A percentile compares a stretch with the other conserved stretches of the same genome.
These are phyloP conservation scores for Reticulitermes lucifugus DNA, from an alignment of 2,888 invertebrate genomes.

Conservation along the genomic window DNA sequence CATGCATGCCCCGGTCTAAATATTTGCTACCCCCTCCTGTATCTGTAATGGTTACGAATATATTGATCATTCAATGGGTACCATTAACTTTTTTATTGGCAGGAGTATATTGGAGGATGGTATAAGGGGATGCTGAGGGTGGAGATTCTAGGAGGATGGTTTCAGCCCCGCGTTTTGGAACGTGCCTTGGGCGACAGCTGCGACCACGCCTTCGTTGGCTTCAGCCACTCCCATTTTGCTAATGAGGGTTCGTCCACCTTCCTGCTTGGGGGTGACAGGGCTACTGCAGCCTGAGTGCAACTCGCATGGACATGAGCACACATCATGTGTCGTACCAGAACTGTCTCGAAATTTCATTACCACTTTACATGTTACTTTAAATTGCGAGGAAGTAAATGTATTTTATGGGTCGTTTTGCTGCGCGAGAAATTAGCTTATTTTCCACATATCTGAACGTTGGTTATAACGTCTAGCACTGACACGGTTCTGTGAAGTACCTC, in stretches of 20 bases:
- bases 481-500: not conserved
- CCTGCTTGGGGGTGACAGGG: not conserved
- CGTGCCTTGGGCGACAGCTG: slow-evolving; percentile 38
- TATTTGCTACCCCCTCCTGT: not conserved
- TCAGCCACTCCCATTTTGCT: slow-evolving; percentile 33
- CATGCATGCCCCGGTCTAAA: not conserved
- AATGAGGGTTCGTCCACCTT: slow-evolving; percentile 30
- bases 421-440: not conserved
- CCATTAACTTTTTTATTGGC: slow-evolving; percentile 10
- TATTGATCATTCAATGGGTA: slow-evolving; percentile 19
- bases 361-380: not conserved
- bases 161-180: slow-evolving; percentile 1
- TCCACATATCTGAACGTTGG: not conserved
- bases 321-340: not conserved
- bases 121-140: not conserved
- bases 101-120: not conserved
- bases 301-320: not conserved
- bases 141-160: not conserved
- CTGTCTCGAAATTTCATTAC: slow-evolving; percentile 4
- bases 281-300: not conserved
- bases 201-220: not conserved
- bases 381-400: not conserved
- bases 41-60: slow-evolving; percentile 8
- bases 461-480: not conserved
- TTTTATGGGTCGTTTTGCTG: not conserved